phyloP scores from a whole-genome alignment of 1,140 invertebrate species.

The Drosophila equinoxialis region DNA sequence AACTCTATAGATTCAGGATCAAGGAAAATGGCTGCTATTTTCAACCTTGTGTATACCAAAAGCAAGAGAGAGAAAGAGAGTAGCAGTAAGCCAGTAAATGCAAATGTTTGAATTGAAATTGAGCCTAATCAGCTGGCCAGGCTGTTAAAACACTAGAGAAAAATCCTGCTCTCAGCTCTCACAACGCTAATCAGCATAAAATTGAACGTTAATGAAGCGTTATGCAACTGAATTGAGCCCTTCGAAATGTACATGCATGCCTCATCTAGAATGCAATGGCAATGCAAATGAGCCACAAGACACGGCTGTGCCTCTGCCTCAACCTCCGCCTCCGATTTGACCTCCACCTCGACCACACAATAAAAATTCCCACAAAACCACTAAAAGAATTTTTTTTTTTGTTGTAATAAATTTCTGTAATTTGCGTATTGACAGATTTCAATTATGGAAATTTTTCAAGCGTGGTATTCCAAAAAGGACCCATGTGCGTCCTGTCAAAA shows the following conservation, averaged over 20 bases:
- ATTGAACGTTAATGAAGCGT: conserved; percentile 72
- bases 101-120: conserved; percentile 45
- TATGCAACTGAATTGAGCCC: conserved; percentile 45
- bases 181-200: conserved; percentile 70
- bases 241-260: conserved; percentile 48
- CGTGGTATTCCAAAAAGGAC: conserved; percentile 27
- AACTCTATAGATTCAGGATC: conserved; percentile 13
- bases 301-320: conserved; percentile 6
- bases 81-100: conserved; percentile 50
- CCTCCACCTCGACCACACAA: not conserved
- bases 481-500: conserved; percentile 26
- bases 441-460: conserved; percentile 66
- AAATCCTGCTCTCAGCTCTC: conserved; percentile 9
- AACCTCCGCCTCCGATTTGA: no score
- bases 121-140: conserved; percentile 61
- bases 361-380: conserved; percentile 35
- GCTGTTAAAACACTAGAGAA: conserved; percentile 56
- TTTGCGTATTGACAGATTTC: conserved; percentile 78
- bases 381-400: conserved; percentile 34
- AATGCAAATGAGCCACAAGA: conserved; percentile 61
- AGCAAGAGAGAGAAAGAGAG: no score
- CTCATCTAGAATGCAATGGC: conserved; percentile 33
- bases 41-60: no score
- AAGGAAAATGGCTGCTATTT: conserved; percentile 53
- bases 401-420: conserved; percentile 75